Base-by-base conservation (phyloP, 2,888 invertebrate species). In the Microplitis deprimator region DNA sequence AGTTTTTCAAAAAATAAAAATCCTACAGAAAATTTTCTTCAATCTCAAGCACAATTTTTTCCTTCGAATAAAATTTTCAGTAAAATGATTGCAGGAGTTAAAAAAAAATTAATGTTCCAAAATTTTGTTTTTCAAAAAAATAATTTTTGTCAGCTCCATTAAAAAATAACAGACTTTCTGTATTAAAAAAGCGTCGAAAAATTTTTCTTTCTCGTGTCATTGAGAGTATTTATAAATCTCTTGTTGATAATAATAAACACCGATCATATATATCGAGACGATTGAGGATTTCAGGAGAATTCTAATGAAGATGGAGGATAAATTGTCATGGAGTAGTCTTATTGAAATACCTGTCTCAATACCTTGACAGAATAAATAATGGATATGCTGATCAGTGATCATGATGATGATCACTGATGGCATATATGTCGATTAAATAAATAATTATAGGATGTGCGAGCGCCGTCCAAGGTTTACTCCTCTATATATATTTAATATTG, bases 341-440 rank as follows among this genome's bases (percentile, higher is more conserved):
- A 50, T 50, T 67, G 68, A 76, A 67, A 71, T 76, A 76, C 29
- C 76, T 69, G 60, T 65, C 65, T 38, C 38, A 17, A 62, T 50
- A 76, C 76, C 71, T 71, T 71, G 76, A 72, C 65, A 71, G 76
- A 76, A 72, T 76, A 76, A 76, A 76, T 76, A 76, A 76, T 76
- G 72, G 67, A 41, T n/a, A 39, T 10, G 17, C 20, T 73, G 61
- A 73, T 50, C 50, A 50, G 13, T 73, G 61, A 73, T 50, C 50
- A 50, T 50, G 50, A 50, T 50, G 50, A 50, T 50, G 50, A 50
- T 62, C 73, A 67, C 73, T 77, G 79, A 80, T 82, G 79, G 79
- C 81, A 78, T 79, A 79, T 73, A 79, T 77, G 78, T 79, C 79
- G 79, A 82, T 82, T 82, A 77, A 81, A 82, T 82, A 81, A 81